These are phyloP conservation scores for Dendronephthya gigantea DNA, from an alignment of 64 coral and sea anemone genomes.

Conservation along the genomic window DNA sequence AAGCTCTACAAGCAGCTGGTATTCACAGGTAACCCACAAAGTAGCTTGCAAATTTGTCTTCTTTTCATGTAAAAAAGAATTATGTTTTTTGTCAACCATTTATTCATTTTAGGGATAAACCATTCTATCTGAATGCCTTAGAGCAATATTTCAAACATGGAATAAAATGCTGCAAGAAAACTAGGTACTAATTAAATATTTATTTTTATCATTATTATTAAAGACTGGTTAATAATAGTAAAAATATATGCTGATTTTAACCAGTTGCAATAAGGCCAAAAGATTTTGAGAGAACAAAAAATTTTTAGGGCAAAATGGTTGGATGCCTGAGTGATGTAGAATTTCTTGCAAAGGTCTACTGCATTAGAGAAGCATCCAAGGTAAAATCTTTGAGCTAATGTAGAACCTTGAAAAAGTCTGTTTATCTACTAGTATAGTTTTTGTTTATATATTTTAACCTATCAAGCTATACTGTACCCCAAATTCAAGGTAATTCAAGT, in stretches of 20 bases:
- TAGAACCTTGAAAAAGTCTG: no score
- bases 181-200: neutral
- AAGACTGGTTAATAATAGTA: neutral
- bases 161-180: neutral
- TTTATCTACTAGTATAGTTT: no score
- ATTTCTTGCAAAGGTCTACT: constrained; percentile 59
- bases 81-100: neutral
- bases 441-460: no score
- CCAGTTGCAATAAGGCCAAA: neutral
- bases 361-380: constrained; percentile 56
- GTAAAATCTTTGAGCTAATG: no score
- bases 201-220: no score
- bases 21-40: neutral
- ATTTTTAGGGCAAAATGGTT: constrained; percentile 34
- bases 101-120: neutral
- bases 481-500: no score
- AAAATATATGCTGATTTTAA: no score
- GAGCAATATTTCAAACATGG: neutral
- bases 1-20: neutral
- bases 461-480: no score
- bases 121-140: neutral
- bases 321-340: constrained; percentile 62
- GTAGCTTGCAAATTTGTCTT: neutral
- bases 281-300: neutral
- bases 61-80: neutral